Percentiles rank a stretch among this genome's conserved stretches.
Evolutionary conservation across 2,797 vertebrate genomes (phyloP).

Genomic region (Pelochelys cantorii): DNA sequence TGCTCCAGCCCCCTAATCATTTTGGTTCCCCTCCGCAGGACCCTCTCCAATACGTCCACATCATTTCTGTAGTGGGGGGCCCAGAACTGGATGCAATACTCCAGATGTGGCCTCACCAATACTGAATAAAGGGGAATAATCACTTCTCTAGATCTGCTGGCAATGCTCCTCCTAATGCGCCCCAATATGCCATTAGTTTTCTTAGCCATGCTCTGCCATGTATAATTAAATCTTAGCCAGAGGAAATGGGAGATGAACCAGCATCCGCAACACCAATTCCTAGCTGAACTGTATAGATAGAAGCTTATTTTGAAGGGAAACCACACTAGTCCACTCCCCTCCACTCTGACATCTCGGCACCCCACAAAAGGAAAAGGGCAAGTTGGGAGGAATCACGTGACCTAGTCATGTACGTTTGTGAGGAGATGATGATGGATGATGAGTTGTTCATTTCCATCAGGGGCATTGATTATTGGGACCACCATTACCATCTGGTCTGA

Average conservation of each 20-base stretch:
- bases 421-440: neutral
- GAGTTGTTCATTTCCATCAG: neutral
- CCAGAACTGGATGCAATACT: too few species aligned
- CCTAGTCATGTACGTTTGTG: slow-evolving; percentile 1
- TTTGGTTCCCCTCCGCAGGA: too few species aligned
- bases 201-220: slow-evolving; percentile 37
- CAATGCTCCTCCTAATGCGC: too few species aligned
- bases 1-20: too few species aligned
- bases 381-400: slow-evolving; percentile 15
- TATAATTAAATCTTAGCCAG: slow-evolving; percentile 70
- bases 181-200: too few species aligned
- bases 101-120: too few species aligned
- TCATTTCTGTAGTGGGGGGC: too few species aligned
- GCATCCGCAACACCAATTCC: slow-evolving; percentile 58
- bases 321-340: slow-evolving; percentile 29
- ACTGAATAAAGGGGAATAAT: too few species aligned
- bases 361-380: neutral
- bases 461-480: neutral
- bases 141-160: too few species aligned
- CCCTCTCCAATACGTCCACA: too few species aligned
- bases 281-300: slow-evolving; percentile 62
- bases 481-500: neutral
- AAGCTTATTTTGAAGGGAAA: slow-evolving; percentile 47
- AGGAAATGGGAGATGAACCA: slow-evolving; percentile 65
- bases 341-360: slow-evolving; percentile 48